Evolutionary conservation across 1,140 invertebrate species (phyloP).

Genomic region (Saccostrea glomerata): DNA sequence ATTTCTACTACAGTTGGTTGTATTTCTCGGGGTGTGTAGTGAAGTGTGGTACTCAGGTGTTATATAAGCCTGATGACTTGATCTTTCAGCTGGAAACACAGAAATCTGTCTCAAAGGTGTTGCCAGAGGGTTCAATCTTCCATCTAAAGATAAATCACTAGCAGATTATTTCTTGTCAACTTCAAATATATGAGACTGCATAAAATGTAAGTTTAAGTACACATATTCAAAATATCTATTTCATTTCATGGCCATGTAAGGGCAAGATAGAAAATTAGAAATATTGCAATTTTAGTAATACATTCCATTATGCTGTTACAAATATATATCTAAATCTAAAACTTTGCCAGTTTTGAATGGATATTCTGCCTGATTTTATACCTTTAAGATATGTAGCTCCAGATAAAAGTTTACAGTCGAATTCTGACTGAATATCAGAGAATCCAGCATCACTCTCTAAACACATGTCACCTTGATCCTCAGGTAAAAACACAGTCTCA

Average conservation of each 20-base stretch:
- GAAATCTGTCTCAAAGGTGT: neutral
- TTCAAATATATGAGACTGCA: neutral
- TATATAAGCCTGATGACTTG: neutral
- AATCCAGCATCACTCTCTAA: neutral
- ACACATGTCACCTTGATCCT: neutral
- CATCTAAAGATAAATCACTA: neutral
- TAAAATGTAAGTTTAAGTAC: neutral
- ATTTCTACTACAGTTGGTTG: neutral
- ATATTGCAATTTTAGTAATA: too few species aligned
- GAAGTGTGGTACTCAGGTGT: neutral
- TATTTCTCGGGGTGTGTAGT: neutral
- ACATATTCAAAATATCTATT: too few species aligned
- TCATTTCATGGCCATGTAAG: too few species aligned
- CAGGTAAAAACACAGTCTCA: neutral
- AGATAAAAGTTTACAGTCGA: constrained; percentile 31
- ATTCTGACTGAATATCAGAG: constrained; percentile 42
- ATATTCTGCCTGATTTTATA: neutral
- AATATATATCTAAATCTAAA: too few species aligned
- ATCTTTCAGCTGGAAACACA: neutral
- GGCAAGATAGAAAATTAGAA: too few species aligned
- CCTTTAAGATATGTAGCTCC: neutral
- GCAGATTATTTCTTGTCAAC: neutral
- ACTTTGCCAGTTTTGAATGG: too few species aligned
- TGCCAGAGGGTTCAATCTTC: neutral
- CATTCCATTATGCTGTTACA: too few species aligned